Conservation (phyloP, 1,140 invertebrate species). For the Schmidtea mediterranea region DNA sequence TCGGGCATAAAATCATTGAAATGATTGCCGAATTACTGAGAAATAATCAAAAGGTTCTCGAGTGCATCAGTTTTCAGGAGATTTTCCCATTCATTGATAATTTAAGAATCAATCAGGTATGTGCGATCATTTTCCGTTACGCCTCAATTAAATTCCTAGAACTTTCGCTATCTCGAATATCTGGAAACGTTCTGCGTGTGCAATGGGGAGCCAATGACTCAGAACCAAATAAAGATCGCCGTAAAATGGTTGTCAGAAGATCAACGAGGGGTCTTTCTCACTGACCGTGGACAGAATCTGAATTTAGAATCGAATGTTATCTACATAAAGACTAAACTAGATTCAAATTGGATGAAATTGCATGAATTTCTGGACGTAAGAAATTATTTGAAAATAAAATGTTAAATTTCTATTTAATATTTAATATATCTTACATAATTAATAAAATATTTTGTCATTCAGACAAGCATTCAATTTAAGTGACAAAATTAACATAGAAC, state of each 20-base stretch:
- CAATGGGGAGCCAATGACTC: constrained; percentile 22
- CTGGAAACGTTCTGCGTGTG: constrained; percentile 25
- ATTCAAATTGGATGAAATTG: constrained; percentile 15
- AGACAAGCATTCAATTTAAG: too few species aligned
- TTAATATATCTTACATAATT: too few species aligned
- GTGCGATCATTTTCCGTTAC: background rate
- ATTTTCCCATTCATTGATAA: constrained; percentile 19
- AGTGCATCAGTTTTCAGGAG: constrained; percentile 17
- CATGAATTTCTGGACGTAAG: constrained; percentile 17
- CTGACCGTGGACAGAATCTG: constrained; percentile 16
- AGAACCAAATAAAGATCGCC: constrained; percentile 26
- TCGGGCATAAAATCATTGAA: constrained; percentile 23
- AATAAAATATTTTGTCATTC: too few species aligned
- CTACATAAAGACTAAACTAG: constrained; percentile 18
- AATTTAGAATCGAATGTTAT: constrained; percentile 12
- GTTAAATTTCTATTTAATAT: too few species aligned
- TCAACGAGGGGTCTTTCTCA: constrained; percentile 17
- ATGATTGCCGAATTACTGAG: constrained; percentile 25
- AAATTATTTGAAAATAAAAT: too few species aligned
- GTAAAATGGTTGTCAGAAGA: constrained; percentile 20
- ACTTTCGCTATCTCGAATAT: constrained; percentile 23
- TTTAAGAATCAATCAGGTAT: constrained; percentile 17
- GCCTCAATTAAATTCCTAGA: constrained; percentile 12
- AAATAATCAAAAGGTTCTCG: constrained; percentile 23
- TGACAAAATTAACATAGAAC: too few species aligned